phyloP scores from a whole-genome alignment of 2,113 vertebrate genomes.

The Poecile atricapillus region DNA sequence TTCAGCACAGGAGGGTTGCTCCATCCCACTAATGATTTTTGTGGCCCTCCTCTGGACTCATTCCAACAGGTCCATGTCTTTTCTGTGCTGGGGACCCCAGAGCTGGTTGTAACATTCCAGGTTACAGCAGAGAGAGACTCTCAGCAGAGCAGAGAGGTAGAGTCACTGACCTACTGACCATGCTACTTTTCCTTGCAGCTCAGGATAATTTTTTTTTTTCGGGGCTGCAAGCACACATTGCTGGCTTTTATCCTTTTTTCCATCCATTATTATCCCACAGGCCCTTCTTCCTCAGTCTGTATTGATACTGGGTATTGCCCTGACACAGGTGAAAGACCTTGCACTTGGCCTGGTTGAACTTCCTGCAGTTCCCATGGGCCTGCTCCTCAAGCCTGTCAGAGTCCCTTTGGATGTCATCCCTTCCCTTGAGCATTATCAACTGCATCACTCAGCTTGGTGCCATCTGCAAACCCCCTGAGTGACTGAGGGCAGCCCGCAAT shows the following conservation, averaged over 20 bases:
- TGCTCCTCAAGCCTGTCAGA: neutral
- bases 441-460: neutral
- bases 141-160: neutral
- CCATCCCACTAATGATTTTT: neutral
- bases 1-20: neutral
- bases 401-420: neutral
- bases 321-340: neutral
- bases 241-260: neutral
- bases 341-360: neutral
- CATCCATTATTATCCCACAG: neutral
- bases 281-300: neutral
- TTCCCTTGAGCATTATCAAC: fast-evolving
- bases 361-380: neutral
- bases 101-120: neutral
- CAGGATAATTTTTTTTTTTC: neutral
- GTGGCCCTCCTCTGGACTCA: neutral
- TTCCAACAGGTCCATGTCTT: neutral
- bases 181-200: neutral
- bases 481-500: fast-evolving
- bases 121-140: neutral
- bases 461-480: neutral
- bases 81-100: neutral
- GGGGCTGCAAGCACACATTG: neutral
- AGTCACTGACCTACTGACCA: neutral
- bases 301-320: neutral